Percentiles rank a stretch among this genome's conserved stretches.
Conservation (phyloP, 2,113 vertebrate genomes). For the Patagioenas fasciata region DNA sequence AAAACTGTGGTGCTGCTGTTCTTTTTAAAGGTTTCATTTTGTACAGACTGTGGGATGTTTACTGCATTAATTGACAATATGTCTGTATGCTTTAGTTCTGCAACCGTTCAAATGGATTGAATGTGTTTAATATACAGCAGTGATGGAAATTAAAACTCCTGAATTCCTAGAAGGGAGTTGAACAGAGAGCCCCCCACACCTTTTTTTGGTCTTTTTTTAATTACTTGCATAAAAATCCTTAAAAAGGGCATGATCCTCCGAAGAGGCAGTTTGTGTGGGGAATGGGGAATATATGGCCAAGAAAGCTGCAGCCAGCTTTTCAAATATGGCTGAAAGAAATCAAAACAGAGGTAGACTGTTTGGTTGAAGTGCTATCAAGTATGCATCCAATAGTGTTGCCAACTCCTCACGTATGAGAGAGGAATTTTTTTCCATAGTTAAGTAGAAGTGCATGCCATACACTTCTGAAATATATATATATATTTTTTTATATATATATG, state of each 20-base stretch:
- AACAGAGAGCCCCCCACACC: neutral
- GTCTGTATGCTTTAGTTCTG: constrained; percentile 60
- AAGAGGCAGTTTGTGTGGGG: neutral
- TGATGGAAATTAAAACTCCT: neutral
- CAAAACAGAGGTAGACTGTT: neutral
- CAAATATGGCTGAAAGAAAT: neutral
- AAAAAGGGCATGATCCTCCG: neutral
- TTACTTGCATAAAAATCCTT: neutral
- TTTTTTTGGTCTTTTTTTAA: neutral
- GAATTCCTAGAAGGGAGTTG: neutral
- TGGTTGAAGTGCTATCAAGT: neutral
- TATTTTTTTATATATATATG: neutral
- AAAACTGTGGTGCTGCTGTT: constrained; percentile 52
- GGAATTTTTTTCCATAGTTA: neutral
- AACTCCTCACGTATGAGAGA: neutral
- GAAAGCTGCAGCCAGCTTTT: neutral
- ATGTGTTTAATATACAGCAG: constrained; percentile 24
- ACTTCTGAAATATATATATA: neutral
- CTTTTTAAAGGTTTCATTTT: constrained; percentile 51
- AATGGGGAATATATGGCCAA: neutral
- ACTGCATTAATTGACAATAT: constrained; percentile 65
- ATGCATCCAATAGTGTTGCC: neutral
- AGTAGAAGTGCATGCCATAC: neutral
- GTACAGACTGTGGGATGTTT: constrained; percentile 43
- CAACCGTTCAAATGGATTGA: constrained; percentile 31